Evolutionary conservation across 2,113 vertebrate species (phyloP).

Genomic region (Notiomystis cincta): DNA sequence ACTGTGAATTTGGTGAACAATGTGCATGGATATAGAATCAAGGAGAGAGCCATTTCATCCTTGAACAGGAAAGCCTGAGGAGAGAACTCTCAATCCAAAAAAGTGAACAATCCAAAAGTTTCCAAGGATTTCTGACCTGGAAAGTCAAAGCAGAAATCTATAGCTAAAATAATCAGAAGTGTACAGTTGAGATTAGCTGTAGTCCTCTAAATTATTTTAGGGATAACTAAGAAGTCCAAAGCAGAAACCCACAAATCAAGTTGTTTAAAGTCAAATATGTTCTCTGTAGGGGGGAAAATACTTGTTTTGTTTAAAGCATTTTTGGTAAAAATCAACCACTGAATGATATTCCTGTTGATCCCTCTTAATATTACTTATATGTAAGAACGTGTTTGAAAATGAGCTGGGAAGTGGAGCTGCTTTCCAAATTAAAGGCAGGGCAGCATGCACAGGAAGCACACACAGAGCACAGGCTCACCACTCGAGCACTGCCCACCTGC

Average conservation of each 20-base stretch:
- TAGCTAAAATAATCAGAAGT: neutral
- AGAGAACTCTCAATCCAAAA: neutral
- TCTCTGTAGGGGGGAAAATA: neutral
- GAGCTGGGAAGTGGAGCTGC: neutral
- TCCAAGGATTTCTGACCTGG: neutral
- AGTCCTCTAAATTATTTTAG: neutral
- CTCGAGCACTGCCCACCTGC: rapidly evolving
- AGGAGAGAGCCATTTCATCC: neutral
- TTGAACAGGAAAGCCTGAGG: neutral
- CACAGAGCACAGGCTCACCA: neutral
- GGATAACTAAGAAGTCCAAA: neutral
- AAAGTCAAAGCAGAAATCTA: neutral
- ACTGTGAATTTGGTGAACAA: neutral
- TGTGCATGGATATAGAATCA: neutral
- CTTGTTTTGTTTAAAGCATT: neutral
- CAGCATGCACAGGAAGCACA: rapidly evolving
- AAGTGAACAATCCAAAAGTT: neutral
- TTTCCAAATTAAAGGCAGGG: neutral
- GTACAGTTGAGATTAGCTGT: neutral
- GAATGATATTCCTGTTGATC: neutral
- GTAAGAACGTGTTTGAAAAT: neutral
- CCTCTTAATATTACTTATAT: neutral
- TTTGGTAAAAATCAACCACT: neutral
- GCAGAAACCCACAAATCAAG: neutral
- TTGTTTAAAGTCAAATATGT: neutral